Percentiles rank a stretch among this genome's conserved stretches.
phyloP scores from a whole-genome alignment of 2,888 invertebrate genomes.

The Trissolcus brochymenae region DNA sequence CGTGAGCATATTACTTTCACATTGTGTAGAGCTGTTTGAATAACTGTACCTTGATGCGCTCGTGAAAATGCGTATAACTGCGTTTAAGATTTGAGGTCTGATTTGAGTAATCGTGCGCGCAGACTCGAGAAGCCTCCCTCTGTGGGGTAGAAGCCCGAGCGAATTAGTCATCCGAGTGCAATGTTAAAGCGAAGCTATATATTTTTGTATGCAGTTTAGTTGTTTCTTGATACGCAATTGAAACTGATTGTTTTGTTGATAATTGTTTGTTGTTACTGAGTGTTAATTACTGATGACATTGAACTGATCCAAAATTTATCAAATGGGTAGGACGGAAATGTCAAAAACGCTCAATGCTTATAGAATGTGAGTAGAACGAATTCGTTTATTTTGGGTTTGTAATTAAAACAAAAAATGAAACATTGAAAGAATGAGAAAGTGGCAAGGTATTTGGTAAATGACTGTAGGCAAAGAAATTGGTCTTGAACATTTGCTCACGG shows the following conservation, averaged over 20 bases:
- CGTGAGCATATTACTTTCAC: no score
- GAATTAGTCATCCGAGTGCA: no score
- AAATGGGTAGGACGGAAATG: conserved; percentile 79
- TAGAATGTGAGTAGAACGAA: conserved; percentile 85
- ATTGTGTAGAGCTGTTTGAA: no score
- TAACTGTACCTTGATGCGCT: no score
- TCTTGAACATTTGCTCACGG: not conserved
- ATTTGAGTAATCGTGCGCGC: no score
- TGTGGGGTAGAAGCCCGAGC: no score
- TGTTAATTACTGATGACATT: no score
- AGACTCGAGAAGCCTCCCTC: no score
- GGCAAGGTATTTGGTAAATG: not conserved
- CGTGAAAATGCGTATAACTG: no score
- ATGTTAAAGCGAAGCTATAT: conserved; percentile 5
- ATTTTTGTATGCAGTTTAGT: conserved; percentile 36
- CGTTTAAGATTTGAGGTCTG: no score
- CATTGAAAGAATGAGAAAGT: not conserved
- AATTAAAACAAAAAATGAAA: not conserved
- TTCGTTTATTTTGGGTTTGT: no score
- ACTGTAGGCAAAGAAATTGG: not conserved
- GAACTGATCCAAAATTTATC: conserved; percentile 59
- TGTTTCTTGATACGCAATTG: conserved; percentile 20
- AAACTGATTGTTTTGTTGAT: not conserved
- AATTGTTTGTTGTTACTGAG: conserved; percentile 16
- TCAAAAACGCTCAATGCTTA: conserved; percentile 93